phyloP scores from a whole-genome alignment of 2,888 invertebrate species.

The Rhodophaea formosa region DNA sequence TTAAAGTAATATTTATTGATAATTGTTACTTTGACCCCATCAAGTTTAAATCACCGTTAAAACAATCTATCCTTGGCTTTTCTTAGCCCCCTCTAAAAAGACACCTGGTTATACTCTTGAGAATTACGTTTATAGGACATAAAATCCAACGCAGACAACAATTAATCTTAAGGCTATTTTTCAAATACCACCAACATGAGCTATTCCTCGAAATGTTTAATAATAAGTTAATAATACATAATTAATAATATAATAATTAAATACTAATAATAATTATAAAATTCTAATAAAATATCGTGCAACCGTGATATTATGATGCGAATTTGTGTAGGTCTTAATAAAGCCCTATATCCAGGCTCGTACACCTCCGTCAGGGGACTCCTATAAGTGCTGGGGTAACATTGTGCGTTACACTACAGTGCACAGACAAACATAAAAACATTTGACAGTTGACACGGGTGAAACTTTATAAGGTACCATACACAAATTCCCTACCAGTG shows the following conservation, averaged over 20 bases:
- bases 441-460: conserved; percentile 68
- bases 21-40: too few relatives aligned
- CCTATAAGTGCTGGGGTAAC: conserved; percentile 24
- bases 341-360: conserved; percentile 47
- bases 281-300: conserved; percentile 21
- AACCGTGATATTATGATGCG: conserved; percentile 48
- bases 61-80: too few relatives aligned
- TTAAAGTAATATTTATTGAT: too few relatives aligned
- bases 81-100: too few relatives aligned
- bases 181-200: background rate
- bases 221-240: background rate
- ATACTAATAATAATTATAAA: background rate
- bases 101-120: too few relatives aligned
- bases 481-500: conserved; percentile 76
- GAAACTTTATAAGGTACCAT: conserved; percentile 81
- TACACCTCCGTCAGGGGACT: conserved; percentile 29
- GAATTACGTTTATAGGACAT: too few relatives aligned
- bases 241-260: background rate
- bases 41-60: too few relatives aligned
- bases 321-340: conserved; percentile 79
- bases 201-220: background rate
- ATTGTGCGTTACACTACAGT: conserved; percentile 15
- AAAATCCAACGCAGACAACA: too few relatives aligned
- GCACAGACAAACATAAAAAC: conserved; percentile 15
- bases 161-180: too few relatives aligned